These are phyloP conservation scores for Petromus typicus DNA, from an alignment of 2,113 vertebrate species.

Conservation along the genomic window DNA sequence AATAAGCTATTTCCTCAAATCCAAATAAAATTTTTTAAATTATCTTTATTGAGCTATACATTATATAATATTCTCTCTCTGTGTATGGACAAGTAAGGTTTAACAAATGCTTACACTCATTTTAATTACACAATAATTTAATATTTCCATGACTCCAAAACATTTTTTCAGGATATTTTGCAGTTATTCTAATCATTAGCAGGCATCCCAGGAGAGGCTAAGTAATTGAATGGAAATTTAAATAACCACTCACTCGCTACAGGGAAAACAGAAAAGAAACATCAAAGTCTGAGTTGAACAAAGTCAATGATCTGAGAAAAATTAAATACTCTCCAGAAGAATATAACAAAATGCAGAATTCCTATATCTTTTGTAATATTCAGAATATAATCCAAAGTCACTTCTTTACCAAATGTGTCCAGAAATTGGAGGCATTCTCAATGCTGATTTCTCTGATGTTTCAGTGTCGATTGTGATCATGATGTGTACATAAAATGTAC, in stretches of 20 bases:
- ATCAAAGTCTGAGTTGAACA: neutral
- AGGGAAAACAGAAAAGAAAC: neutral
- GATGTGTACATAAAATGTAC: no score
- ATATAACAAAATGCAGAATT: neutral
- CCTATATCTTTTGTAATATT: neutral
- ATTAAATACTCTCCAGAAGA: neutral
- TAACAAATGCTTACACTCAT: neutral
- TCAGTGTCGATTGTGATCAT: no score
- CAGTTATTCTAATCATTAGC: neutral
- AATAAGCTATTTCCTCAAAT: neutral
- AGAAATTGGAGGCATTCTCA: neutral
- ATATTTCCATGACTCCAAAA: neutral
- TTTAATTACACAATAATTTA: neutral
- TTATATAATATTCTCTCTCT: neutral
- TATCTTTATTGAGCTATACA: neutral
- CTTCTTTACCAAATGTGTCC: neutral
- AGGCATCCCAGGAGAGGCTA: neutral
- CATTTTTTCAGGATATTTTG: neutral
- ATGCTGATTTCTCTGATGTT: neutral
- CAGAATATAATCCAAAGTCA: neutral
- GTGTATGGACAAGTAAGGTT: neutral
- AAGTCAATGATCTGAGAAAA: slow-evolving; percentile 1
- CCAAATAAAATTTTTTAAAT: neutral
- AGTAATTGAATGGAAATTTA: neutral
- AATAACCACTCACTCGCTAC: neutral